Evolutionary conservation across 2,113 vertebrate species (phyloP).

Genomic region (Oreochromis spilurus): DNA sequence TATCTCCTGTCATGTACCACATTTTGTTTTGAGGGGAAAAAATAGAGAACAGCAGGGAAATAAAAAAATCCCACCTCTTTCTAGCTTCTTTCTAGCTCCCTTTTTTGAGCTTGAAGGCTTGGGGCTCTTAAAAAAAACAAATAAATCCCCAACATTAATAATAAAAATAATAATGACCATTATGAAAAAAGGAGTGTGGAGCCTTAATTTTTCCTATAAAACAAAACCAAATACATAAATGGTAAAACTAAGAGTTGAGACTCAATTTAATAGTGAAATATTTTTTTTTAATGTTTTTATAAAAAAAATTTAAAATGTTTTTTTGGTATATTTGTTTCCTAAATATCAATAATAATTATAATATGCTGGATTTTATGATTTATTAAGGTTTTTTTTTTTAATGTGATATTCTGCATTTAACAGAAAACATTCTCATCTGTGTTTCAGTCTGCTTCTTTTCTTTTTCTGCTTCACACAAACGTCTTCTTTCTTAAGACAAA

Average conservation of each 20-base stretch:
- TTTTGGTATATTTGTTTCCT: neutral
- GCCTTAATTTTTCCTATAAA: neutral
- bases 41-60: neutral
- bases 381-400: rapidly evolving
- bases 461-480: neutral
- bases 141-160: neutral
- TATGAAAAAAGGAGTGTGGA: neutral
- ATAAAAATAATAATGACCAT: neutral
- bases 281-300: neutral
- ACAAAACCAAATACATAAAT: neutral
- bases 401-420: neutral
- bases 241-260: neutral
- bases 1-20: neutral
- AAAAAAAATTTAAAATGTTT: neutral
- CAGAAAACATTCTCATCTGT: neutral
- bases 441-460: neutral
- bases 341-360: neutral
- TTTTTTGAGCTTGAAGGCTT: neutral
- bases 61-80: neutral
- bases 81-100: neutral
- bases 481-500: neutral
- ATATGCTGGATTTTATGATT: neutral
- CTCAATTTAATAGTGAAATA: neutral
- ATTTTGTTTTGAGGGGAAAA: neutral
- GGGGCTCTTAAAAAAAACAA: neutral